Evolutionary conservation across 2,113 vertebrate genomes (phyloP).

Genomic region (Psettodes erumei): DNA sequence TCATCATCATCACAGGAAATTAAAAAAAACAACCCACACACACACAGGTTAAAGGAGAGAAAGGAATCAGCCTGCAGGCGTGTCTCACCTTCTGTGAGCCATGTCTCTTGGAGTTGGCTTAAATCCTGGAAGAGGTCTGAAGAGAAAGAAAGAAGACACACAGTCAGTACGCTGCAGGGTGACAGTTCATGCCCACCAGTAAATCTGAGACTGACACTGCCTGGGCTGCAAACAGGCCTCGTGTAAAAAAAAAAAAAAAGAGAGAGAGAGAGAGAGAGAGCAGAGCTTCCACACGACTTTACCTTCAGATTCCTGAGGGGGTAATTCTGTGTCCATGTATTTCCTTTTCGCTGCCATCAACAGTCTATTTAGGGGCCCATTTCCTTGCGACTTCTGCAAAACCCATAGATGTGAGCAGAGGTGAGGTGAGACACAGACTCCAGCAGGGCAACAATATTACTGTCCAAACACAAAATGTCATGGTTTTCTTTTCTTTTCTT

Average conservation of each 20-base stretch:
- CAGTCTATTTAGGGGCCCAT: constrained; percentile 87
- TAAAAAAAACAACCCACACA: too few relatives aligned
- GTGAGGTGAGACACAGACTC: constrained; percentile 55
- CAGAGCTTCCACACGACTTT: constrained; percentile 55
- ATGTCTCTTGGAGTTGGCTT: constrained; percentile 96
- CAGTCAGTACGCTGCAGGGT: not conserved
- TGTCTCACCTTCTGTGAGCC: constrained; percentile 95
- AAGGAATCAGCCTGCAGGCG: constrained; percentile 22
- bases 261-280: too few relatives aligned
- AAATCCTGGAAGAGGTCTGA: constrained; percentile 98
- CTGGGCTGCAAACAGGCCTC: constrained; percentile 30
- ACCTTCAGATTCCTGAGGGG: constrained; percentile 95
- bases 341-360: constrained; percentile 87
- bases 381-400: constrained; percentile 89
- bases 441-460: constrained; percentile 34
- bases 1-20: constrained; percentile 21
- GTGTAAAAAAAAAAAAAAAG: constrained; percentile 32
- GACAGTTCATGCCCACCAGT: too few relatives aligned
- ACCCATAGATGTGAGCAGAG: constrained; percentile 67
- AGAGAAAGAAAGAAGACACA: constrained; percentile 14
- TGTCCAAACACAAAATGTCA: constrained; percentile 24
- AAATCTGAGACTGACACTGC: constrained; percentile 9
- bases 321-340: constrained; percentile 88
- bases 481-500: too few relatives aligned
- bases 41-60: constrained; percentile 19